These are phyloP conservation scores for Poeciliopsis prolifica DNA, from an alignment of 2,113 vertebrate genomes.

Conservation along the genomic window DNA sequence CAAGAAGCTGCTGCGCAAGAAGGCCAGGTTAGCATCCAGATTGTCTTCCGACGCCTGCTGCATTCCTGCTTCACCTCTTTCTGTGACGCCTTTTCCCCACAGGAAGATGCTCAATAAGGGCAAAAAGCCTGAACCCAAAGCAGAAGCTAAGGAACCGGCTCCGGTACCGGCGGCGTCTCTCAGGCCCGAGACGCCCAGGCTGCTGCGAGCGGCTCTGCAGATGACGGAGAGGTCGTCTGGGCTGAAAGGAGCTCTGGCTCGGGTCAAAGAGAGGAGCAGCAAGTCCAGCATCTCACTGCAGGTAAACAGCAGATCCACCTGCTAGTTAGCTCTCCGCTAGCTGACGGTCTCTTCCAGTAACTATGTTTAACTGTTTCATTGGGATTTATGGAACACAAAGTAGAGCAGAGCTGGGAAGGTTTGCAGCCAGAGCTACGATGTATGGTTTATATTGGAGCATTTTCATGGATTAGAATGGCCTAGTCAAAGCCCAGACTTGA, in stretches of 20 bases:
- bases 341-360: not conserved
- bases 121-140: constrained; percentile 84
- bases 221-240: constrained; percentile 79
- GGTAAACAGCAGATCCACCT: constrained; percentile 51
- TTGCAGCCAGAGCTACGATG: too few relatives aligned
- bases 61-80: not conserved
- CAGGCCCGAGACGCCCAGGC: constrained; percentile 84
- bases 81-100: constrained; percentile 6
- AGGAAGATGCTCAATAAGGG: constrained; percentile 92
- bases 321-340: too few relatives aligned
- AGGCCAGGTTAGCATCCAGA: constrained; percentile 84
- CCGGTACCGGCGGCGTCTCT: constrained; percentile 77
- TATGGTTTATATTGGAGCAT: too few relatives aligned
- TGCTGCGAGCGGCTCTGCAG: constrained; percentile 87
- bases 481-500: too few relatives aligned
- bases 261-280: constrained; percentile 82
- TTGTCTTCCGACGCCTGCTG: not conserved
- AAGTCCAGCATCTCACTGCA: constrained; percentile 81
- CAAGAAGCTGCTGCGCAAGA: constrained; percentile 93
- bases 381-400: too few relatives aligned
- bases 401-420: too few relatives aligned
- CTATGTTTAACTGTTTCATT: not conserved
- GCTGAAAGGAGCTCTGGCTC: constrained; percentile 79
- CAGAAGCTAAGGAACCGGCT: constrained; percentile 48
- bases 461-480: too few relatives aligned